Conservation (phyloP, 2,888 invertebrate species). For the Cheilosia grossa region DNA sequence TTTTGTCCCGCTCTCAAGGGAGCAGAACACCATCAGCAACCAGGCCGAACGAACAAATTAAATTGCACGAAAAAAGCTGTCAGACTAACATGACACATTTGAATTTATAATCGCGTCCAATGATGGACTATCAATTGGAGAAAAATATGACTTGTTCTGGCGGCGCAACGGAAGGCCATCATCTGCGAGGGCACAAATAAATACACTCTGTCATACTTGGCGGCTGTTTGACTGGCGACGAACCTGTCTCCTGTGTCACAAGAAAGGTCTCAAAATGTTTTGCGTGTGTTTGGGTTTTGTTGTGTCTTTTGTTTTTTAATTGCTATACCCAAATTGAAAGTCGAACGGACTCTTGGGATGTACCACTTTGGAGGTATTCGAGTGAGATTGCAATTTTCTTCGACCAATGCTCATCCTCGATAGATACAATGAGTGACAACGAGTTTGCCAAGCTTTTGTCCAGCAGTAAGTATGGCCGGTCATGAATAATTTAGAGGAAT, state of each 20-base stretch:
- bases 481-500: neutral
- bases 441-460: constrained; percentile 12
- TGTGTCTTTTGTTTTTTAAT: constrained; percentile 15
- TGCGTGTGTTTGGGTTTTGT: constrained; percentile 15
- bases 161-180: constrained; percentile 47
- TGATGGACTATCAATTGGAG: constrained; percentile 77
- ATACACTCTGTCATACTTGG: constrained; percentile 63
- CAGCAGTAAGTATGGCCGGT: neutral
- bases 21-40: constrained; percentile 20
- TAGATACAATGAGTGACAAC: neutral
- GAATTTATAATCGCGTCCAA: constrained; percentile 76
- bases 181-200: constrained; percentile 49
- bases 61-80: constrained; percentile 76
- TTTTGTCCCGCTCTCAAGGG: constrained; percentile 61
- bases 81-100: constrained; percentile 77
- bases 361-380: constrained; percentile 3
- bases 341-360: constrained; percentile 4
- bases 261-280: neutral
- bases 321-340: constrained; percentile 29
- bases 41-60: constrained; percentile 66
- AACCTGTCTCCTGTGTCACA: constrained; percentile 34
- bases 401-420: constrained; percentile 16
- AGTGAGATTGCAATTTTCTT: constrained; percentile 13
- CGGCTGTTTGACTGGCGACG: constrained; percentile 58
- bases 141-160: constrained; percentile 71